Evolutionary conservation across 2,888 invertebrate genomes (phyloP), one percentile per base, ranked within the genome.

Genomic region (Gastrophysa polygoni): DNA sequence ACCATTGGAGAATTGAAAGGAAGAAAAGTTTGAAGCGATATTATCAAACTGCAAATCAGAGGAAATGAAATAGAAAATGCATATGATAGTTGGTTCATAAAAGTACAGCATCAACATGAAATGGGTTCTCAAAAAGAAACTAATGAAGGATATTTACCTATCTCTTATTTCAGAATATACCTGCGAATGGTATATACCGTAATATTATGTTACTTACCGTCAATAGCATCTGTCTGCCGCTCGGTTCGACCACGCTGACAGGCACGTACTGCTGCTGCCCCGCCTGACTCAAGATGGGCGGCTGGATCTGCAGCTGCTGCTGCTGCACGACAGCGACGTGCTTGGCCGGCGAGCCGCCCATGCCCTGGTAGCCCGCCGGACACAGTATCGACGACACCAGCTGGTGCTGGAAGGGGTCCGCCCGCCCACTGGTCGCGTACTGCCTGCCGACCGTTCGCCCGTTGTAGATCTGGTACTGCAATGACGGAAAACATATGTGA

Each of bases 351-450:
- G 90, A 90, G 28, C 81, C 81, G 57, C 88, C 87, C 83, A 89
- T 85, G 18, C 83, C 84, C 85, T 95, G 95, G 77, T 96, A 93
- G 17, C 91, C 89, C 44, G 93, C 92, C 75, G 95, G 95, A 82
- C 96, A 96, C 57, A 96, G 85, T 75, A 96, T 93, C 50, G 96
- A 95, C n/a, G 95, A 95, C 34, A 96, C 95, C 80, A 96, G 87
- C 81, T 95, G 92, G 75, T 95, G 93, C 75, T 93, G 92, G 85
- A 96, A 96, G 48, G 92, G 91, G 79, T 93, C 94, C 0, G 91
- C 90, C 68, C 90, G 85, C 59, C 88, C 73, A 82, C 85, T 63
- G 21, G 77, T 71, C 49, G 82, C 83, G 71, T 91, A 91, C 82
- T 88, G 93, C 63, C 89, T 85, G 68, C 87, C 91, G 68, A 85